Conservation (phyloP, 2,113 vertebrate genomes). For the Gymnobelideus leadbeateri region DNA sequence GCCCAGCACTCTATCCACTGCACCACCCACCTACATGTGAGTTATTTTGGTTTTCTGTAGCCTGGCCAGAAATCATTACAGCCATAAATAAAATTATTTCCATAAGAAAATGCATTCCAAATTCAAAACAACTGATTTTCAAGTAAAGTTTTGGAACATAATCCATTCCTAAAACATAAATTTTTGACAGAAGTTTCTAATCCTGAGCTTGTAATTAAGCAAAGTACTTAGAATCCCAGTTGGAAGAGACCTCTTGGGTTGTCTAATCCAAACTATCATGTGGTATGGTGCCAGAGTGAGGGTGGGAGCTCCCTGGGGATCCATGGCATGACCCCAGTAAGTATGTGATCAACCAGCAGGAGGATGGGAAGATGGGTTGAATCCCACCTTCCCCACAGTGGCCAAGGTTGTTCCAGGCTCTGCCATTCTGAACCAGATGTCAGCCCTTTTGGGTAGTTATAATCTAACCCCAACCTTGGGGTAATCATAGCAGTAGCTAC, state of each 20-base stretch:
- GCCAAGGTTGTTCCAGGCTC: background rate
- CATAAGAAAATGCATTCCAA: slow-evolving; percentile 20
- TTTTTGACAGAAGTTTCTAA: slow-evolving; percentile 4
- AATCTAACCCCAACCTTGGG: too few species aligned
- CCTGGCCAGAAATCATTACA: slow-evolving; percentile 12
- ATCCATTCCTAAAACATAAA: background rate
- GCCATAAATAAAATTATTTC: slow-evolving; percentile 9
- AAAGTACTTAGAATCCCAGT: background rate
- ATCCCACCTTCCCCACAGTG: background rate
- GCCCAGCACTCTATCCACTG: background rate
- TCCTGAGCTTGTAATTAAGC: background rate
- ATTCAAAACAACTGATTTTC: slow-evolving; percentile 28
- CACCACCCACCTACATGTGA: background rate
- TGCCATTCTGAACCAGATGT: background rate
- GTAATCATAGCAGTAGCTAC: background rate
- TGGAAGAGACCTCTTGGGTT: background rate
- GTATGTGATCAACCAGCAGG: background rate
- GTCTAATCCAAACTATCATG: background rate
- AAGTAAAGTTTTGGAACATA: slow-evolving; percentile 12
- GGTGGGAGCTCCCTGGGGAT: background rate
- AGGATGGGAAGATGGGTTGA: background rate
- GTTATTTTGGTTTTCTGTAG: slow-evolving; percentile 11
- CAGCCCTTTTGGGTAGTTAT: background rate
- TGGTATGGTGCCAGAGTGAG: background rate
- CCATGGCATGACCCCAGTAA: background rate